A percentile compares a stretch with the other conserved stretches of the same genome.
Evolutionary conservation across 2,888 invertebrate species (phyloP).

Genomic region (Nemoura dubitans): DNA sequence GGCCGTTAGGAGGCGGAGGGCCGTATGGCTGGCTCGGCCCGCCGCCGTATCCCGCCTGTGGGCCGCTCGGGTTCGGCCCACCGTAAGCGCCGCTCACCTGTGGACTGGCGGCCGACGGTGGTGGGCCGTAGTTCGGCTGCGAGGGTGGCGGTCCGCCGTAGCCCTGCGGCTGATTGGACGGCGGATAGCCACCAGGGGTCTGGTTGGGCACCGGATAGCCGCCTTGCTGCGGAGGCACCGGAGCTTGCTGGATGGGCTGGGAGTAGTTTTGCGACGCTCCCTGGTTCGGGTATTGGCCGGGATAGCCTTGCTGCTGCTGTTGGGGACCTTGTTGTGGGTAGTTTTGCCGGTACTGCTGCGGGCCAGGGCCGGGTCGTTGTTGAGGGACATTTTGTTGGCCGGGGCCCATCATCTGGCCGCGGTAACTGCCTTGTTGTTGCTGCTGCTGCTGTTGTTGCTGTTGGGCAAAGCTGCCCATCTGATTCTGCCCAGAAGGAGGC

Average conservation of each 20-base stretch:
- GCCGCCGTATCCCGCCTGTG: conserved; percentile 59
- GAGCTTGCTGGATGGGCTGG: conserved; percentile 53
- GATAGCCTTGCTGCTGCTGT: conserved; percentile 68
- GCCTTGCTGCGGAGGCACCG: conserved; percentile 55
- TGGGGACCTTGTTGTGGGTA: conserved; percentile 75
- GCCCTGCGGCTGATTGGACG: conserved; percentile 54
- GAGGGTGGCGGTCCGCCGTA: conserved; percentile 59
- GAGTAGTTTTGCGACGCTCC: conserved; percentile 50
- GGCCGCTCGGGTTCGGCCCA: conserved; percentile 49
- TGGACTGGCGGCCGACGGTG: conserved; percentile 47
- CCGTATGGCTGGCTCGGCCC: conserved; percentile 68
- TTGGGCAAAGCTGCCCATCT: conserved; percentile 54
- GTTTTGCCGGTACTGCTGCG: conserved; percentile 67
- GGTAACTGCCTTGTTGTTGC: conserved; percentile 59
- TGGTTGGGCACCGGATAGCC: conserved; percentile 53
- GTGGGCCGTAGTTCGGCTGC: conserved; percentile 56
- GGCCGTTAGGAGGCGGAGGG: conserved; percentile 69
- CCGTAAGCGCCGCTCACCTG: conserved; percentile 42
- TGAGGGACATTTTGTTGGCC: conserved; percentile 59
- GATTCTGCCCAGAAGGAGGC: conserved; percentile 56
- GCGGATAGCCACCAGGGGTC: conserved; percentile 53
- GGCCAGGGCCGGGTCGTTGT: conserved; percentile 56
- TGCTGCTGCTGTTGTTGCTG: conserved; percentile 56
- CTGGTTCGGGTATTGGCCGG: conserved; percentile 70
- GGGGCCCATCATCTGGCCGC: conserved; percentile 66